Percentiles rank a stretch among this genome's conserved stretches.
phyloP scores from a whole-genome alignment of 1,140 invertebrate genomes.

The Lysiphlebus fabarum region DNA sequence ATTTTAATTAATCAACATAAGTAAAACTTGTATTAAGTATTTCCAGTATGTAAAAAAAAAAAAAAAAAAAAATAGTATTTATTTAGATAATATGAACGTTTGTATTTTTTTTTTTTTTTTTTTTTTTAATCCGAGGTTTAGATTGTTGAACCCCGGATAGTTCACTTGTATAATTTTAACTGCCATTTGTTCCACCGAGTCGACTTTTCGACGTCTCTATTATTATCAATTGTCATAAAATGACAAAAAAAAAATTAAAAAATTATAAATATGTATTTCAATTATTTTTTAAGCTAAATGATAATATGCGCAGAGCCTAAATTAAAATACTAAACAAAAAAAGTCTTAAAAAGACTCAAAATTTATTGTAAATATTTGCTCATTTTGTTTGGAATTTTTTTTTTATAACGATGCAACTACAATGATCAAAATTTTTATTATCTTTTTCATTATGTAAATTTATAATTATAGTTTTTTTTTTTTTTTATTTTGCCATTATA shows the following conservation, averaged over 20 bases:
- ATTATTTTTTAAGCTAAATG: constrained; percentile 17
- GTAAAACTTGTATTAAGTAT: background rate
- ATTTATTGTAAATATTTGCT: constrained; percentile 20
- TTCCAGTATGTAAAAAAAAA: constrained; percentile 17
- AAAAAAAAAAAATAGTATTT: constrained; percentile 25
- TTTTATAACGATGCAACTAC: constrained; percentile 13
- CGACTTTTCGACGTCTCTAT: constrained; percentile 11
- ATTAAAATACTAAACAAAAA: background rate
- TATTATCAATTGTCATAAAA: background rate
- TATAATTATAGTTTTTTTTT: constrained; percentile 26
- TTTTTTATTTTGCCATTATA: constrained; percentile 19
- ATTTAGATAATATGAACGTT: constrained; percentile 21
- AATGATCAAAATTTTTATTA: constrained; percentile 6
- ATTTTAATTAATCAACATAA: constrained; percentile 4
- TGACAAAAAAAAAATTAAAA: too few relatives aligned
- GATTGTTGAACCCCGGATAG: constrained; percentile 1
- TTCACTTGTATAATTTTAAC: constrained; percentile 7
- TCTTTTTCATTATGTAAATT: constrained; percentile 18
- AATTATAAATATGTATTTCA: too few relatives aligned
- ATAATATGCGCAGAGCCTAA: constrained; percentile 14
- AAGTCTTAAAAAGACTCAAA: background rate
- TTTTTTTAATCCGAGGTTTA: too few relatives aligned
- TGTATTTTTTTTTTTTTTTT: constrained; percentile 16
- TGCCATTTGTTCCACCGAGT: constrained; percentile 21
- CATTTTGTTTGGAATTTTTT: constrained; percentile 39